Evolutionary conservation across 35 echinoderm and acorn worm genomes (phyloP).

Genomic region (Antedon bifida): DNA sequence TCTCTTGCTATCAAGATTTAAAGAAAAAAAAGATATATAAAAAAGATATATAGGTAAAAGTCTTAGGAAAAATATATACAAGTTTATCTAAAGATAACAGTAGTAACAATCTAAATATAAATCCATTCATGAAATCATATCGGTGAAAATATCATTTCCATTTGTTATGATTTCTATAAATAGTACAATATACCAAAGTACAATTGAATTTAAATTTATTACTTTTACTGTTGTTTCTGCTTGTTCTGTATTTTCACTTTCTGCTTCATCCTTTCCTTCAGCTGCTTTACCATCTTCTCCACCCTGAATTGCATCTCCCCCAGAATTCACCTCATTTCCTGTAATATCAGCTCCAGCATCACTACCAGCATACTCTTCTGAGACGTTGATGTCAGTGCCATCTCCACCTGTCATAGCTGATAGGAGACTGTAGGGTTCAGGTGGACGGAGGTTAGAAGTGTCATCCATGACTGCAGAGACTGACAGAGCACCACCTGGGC

Average conservation of each 20-base stretch:
- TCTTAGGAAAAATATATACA: no score
- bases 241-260: neutral
- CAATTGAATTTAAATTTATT: no score
- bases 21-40: neutral
- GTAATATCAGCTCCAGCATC: conserved; percentile 10
- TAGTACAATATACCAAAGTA: no score
- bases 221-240: neutral
- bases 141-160: no score
- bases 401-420: conserved; percentile 79
- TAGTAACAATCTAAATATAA: no score
- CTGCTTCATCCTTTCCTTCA: neutral
- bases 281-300: conserved; percentile 6
- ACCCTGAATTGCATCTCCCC: neutral
- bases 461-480: conserved; percentile 49
- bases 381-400: neutral
- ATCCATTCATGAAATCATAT: no score
- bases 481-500: conserved; percentile 5
- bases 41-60: no score
- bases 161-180: no score
- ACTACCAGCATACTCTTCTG: neutral
- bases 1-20: neutral
- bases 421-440: conserved; percentile 30
- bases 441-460: neutral
- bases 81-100: no score
- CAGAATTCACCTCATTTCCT: neutral